Base-by-base conservation (phyloP, 2,888 invertebrate species). In the Leptinotarsa haldemani region DNA sequence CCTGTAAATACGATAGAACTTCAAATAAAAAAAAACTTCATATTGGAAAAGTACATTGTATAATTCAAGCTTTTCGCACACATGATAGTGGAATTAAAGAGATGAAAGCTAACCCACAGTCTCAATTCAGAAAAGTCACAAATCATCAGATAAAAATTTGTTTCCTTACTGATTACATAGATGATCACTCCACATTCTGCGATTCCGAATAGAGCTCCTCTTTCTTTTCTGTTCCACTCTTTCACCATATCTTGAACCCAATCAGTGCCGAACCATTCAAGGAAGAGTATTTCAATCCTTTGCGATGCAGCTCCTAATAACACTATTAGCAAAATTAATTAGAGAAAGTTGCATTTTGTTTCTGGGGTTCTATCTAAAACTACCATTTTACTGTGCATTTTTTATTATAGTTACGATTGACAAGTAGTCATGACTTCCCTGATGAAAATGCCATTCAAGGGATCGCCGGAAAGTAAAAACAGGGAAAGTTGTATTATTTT, bases 221-320 rank as follows among this genome's bases (percentile, higher is more conserved):
- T 89, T 84, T 95, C 95, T 80, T 92, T 92, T 77, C 91, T 90
- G 82, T 94, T 94, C 95, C 95, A 94, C 81, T 93, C 92, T 4
- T 90, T 91, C 74, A 95, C 90, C 85, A 95, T 89, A 78, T 93
- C 91, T 82, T 92, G 88, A 86, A 95, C 91, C 93, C 93, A 94
- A 12, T 92, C 92, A 76, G 92, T 92, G 0, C 94, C 95, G 75
- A 96, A 90, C 89, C 93, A 92, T 86, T 96, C 94, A 77, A 95
- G 90, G 1, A 93, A 90, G 12, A 96, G 87, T 81, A 93, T 93
- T 87, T 97, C 97, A 56, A 97, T 93, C 71, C 98, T 90, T 89
- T 99, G 96, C 0, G 98, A 98, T 7, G 98, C 97, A 82, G 97
- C 91, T 64, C 98, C 97, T 66, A 99, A 90, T 74, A 99, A 90